These are phyloP conservation scores for Tanaodytes sp. DNA, from an alignment of 2,888 invertebrate genomes.

Conservation along the genomic window DNA sequence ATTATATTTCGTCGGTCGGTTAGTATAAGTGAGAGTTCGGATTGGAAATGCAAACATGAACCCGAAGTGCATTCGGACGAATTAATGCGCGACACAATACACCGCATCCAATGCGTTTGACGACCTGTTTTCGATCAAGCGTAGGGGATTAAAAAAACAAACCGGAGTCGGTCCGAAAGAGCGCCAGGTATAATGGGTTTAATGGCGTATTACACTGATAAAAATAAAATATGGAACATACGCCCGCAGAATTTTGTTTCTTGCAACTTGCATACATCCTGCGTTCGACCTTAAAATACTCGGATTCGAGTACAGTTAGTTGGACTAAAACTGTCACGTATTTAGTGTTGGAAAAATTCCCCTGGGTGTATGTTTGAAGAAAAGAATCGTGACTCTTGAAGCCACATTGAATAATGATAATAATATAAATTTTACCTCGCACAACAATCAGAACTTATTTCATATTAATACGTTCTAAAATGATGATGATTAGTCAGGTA, in stretches of 20 bases:
- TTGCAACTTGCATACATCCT: slow-evolving; percentile 46
- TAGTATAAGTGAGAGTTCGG: slow-evolving; percentile 52
- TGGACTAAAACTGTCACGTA: no score
- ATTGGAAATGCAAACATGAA: slow-evolving; percentile 55
- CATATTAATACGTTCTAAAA: no score
- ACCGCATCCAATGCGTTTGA: slow-evolving; percentile 45
- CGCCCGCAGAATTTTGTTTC: slow-evolving; percentile 48
- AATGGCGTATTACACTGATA: slow-evolving; percentile 44
- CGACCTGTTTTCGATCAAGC: slow-evolving; percentile 49
- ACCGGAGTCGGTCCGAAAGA: slow-evolving; percentile 28
- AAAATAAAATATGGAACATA: slow-evolving; percentile 50
- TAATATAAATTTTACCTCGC: no score
- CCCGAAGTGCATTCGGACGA: slow-evolving; percentile 33
- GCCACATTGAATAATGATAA: no score
- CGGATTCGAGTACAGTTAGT: no score
- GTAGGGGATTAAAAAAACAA: slow-evolving; percentile 39
- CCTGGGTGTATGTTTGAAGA: no score
- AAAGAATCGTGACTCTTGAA: no score
- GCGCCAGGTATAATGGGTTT: slow-evolving; percentile 42
- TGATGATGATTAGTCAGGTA: no score
- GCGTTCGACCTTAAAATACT: no score
- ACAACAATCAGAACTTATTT: no score
- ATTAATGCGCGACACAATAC: slow-evolving; percentile 41
- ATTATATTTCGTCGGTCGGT: slow-evolving; percentile 13
- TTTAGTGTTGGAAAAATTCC: no score